Evolutionary conservation across 1,140 invertebrate species (phyloP).

Genomic region (Drosophila oshimai): DNA sequence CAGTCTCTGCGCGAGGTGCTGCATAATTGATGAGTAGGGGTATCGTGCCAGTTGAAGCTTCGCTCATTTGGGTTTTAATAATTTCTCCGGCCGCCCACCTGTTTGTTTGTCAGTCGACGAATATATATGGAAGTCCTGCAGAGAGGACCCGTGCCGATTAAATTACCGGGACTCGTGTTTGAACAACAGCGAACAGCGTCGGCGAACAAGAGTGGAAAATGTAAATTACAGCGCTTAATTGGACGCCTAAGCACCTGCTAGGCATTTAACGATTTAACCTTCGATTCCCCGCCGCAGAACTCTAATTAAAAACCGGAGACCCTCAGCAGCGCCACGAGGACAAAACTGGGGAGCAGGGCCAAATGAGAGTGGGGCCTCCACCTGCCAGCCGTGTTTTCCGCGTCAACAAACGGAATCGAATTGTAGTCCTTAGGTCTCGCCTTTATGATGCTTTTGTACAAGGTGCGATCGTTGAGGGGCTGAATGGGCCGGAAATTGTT

Average conservation of each 20-base stretch:
- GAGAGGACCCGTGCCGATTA: neutral
- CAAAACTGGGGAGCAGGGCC: neutral
- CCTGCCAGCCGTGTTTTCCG: constrained; percentile 27
- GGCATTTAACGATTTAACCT: constrained; percentile 34
- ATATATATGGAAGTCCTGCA: constrained; percentile 6
- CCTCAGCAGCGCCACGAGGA: constrained; percentile 18
- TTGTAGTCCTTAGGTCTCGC: neutral
- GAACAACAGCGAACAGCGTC: constrained; percentile 26
- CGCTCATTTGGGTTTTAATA: constrained; percentile 9
- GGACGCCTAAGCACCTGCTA: constrained; percentile 20
- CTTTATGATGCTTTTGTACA: constrained; percentile 61
- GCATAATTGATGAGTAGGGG: constrained; percentile 29
- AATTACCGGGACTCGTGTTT: constrained; percentile 15
- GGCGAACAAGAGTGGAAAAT: constrained; percentile 12
- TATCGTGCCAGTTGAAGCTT: constrained; percentile 23
- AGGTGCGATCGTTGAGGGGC: constrained; percentile 86
- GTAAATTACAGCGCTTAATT: constrained; percentile 38
- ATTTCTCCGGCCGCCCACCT: neutral
- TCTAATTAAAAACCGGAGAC: constrained; percentile 57
- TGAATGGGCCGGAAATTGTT: constrained; percentile 92
- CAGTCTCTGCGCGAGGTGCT: constrained; percentile 32
- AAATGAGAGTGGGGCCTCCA: neutral
- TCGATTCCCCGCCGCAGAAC: neutral
- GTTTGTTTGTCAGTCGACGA: neutral
- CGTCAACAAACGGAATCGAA: constrained; percentile 52